Base-by-base conservation (phyloP, 2,888 invertebrate species). In the Abrostola triplasia region DNA sequence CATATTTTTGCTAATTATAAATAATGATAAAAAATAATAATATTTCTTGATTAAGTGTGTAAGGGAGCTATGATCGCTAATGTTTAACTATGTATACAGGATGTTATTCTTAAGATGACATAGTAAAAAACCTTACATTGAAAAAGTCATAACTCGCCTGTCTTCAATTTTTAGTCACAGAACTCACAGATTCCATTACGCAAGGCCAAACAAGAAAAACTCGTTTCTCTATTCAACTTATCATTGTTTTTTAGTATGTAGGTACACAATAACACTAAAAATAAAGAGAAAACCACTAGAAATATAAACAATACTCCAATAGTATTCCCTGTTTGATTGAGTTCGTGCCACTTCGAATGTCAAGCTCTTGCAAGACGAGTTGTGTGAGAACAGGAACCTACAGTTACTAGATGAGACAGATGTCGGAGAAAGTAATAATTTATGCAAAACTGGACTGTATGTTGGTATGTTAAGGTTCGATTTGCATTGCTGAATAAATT, bases 341-440 rank as follows among this genome's bases (percentile, higher is more conserved):
- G 60, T 64, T 60, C 65, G 64, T 76, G 54, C 44, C 41, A 51
- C 59, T 60, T 60, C 49, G 70, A 71, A 64, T 70, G 64, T 64
- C 71, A 75, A 54, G 56, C 59, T 48, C 64, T 49, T 13, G 37
- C 10, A 55, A 60, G 35, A 60, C 76, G 40, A 58, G 59, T 76
- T 41, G 44, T 54, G 6, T 38, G 9, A 8, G n/a, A 11, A 60
- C 57, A 38, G n/a, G 52, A 48, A 54, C 9, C 12, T 58, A 11
- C 44, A 59, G 12, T 4, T 0, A 6, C 76, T 72, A 36, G 72
- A 72, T 64, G 51, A 13, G 65, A n/a, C 51, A 47, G 5, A 7
- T 24, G 13, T 44, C 4, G 11, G 6, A 40, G 40, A 44, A 5
- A 13, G 9, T 47, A 8, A 9, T 44, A 1, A 5, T 7, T 13